Evolutionary conservation across 2,797 vertebrate genomes (phyloP).

Genomic region (Smutsia gigantea): DNA sequence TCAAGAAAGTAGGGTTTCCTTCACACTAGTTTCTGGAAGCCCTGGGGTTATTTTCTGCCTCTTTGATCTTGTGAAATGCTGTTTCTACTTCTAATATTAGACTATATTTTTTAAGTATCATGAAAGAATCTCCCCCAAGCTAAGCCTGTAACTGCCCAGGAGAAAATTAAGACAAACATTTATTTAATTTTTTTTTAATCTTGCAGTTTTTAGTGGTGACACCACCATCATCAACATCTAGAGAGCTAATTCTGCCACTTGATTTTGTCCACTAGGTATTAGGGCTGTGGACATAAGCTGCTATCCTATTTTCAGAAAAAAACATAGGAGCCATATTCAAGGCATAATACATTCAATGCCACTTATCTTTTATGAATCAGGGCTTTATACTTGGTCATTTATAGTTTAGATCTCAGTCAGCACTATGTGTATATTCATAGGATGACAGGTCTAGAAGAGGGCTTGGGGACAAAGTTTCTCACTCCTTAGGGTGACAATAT

Average conservation of each 20-base stretch:
- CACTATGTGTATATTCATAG: neutral
- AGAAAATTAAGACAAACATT: neutral
- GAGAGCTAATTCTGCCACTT: neutral
- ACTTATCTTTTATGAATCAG: slow-evolving; percentile 5
- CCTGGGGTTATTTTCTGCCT: neutral
- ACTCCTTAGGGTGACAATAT: neutral
- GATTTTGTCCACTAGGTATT: neutral
- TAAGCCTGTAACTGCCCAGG: neutral
- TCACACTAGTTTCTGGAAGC: neutral
- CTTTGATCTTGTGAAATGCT: slow-evolving; percentile 18
- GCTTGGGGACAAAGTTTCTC: neutral
- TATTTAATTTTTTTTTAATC: neutral
- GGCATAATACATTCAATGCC: neutral
- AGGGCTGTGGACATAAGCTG: neutral
- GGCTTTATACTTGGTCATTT: neutral
- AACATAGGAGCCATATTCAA: neutral
- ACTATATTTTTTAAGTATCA: slow-evolving; percentile 27
- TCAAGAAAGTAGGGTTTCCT: neutral
- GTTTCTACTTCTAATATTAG: neutral
- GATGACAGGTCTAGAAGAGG: neutral
- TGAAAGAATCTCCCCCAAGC: neutral
- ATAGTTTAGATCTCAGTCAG: neutral
- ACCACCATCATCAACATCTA: neutral
- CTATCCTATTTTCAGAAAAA: neutral
- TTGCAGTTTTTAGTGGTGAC: neutral